Base-by-base conservation (phyloP, 2,888 invertebrate species). In the Amphipoea oculea region DNA sequence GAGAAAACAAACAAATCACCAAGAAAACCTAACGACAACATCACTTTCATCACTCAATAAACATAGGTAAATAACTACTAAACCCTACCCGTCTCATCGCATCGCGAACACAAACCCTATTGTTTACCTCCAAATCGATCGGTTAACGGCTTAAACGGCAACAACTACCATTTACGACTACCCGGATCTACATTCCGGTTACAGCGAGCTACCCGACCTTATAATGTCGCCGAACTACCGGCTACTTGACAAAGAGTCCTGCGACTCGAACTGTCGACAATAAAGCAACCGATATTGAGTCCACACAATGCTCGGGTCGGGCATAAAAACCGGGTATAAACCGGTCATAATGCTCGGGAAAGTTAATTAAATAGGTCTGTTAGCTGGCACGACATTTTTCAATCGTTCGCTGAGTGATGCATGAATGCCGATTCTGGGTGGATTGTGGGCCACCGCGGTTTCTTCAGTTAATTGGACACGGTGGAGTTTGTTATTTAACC, bases 241-340 rank as follows among this genome's bases (percentile, higher is more conserved):
- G 63, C 81, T 91, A 93, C 93, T 94, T 89, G 87, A 94, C 92
- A 94, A 93, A 93, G 93, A 92, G 87, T 91, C 89, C 83, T 80
- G 73, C 82, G 84, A 89, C 79, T 85, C 90, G 89, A 91, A 91
- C 91, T 89, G 86, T 84, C 90, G 90, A 90, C 89, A 95, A 95
- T 95, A 95, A 95, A 94, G 92, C 94, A 90, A 90, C 93, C 94
- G 93, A 95, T 96, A 96, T 95, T 95, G 94, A 94, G 92, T 93
- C 93, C 91, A 91, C 92, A 96, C 95, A 96, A 96, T 95, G 92
- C 93, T 91, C 90, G 90, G 90, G 88, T 90, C 90, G 92, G 91
- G 92, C 90, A 93, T 95, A 94, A 95, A 94, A 94, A 92, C 92
- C 91, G 91, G 91, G 91, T 92, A 93, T 94, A 94, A 95, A 93